phyloP scores from a whole-genome alignment of 64 coral and sea anemone species.

The Astreopora myriophthalma region DNA sequence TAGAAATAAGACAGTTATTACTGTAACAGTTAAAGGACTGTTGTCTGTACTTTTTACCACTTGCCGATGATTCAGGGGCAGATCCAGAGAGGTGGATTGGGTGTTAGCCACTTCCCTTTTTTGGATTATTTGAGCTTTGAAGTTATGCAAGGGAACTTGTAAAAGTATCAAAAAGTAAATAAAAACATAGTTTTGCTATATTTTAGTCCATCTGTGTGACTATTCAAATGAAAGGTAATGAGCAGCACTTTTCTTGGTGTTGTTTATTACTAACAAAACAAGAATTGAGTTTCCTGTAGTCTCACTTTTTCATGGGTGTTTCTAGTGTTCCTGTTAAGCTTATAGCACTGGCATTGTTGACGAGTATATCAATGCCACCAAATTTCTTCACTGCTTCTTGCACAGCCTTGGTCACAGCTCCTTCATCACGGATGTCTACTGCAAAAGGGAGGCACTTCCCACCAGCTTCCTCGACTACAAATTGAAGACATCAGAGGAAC shows the following conservation, averaged over 20 bases:
- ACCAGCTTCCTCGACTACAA: slow-evolving; percentile 89
- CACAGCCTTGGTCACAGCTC: slow-evolving; percentile 73
- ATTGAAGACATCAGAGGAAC: not conserved
- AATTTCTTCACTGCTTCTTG: slow-evolving; percentile 89
- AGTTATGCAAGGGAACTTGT: not conserved
- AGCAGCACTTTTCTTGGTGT: not conserved
- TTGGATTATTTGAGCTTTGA: too few species aligned
- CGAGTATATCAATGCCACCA: slow-evolving; percentile 95
- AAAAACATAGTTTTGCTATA: too few species aligned
- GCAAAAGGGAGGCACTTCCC: slow-evolving; percentile 87
- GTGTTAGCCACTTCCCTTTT: too few species aligned
- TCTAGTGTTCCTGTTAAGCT: slow-evolving; percentile 78
- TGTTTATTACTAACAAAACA: too few species aligned
- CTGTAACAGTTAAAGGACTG: too few species aligned
- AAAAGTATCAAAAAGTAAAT: too few species aligned
- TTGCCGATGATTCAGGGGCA: too few species aligned
- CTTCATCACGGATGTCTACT: slow-evolving; percentile 96
- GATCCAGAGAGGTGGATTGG: too few species aligned
- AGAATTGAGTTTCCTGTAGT: not conserved
- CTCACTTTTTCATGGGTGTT: slow-evolving; percentile 88
- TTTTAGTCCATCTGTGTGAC: too few species aligned
- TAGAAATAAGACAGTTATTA: not conserved
- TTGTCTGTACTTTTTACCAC: too few species aligned
- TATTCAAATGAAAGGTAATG: not conserved
- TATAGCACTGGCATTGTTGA: slow-evolving; percentile 96